Percentiles rank a stretch among this genome's conserved stretches.
Conservation (phyloP, 2,888 invertebrate species). For the Ormyrus pomaceus region DNA sequence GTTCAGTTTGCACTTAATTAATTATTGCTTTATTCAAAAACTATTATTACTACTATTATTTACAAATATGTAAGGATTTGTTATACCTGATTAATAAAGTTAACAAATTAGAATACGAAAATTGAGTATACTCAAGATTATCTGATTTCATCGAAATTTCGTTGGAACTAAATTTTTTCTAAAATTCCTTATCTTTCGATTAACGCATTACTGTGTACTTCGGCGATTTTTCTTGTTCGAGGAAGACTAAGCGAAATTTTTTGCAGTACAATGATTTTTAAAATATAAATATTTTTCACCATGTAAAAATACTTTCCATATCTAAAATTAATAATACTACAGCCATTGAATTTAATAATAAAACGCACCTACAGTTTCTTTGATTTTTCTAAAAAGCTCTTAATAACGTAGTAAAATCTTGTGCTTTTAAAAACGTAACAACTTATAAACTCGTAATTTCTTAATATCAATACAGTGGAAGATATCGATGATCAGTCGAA, state of each 20-base stretch:
- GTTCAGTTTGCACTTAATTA: neutral
- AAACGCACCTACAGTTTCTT: slow-evolving; percentile 38
- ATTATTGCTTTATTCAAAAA: slow-evolving; percentile 53
- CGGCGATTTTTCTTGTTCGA: slow-evolving; percentile 34
- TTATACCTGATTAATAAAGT: slow-evolving; percentile 40
- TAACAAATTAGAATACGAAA: slow-evolving; percentile 39
- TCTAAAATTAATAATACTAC: slow-evolving; percentile 57
- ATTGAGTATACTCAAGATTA: slow-evolving; percentile 40
- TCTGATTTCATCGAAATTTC: slow-evolving; percentile 20
- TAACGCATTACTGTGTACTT: slow-evolving; percentile 26
- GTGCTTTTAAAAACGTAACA: slow-evolving; percentile 50
- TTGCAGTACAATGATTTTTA: slow-evolving; percentile 43
- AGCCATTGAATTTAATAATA: slow-evolving; percentile 33
- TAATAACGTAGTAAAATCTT: slow-evolving; percentile 51
- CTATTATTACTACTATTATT: slow-evolving; percentile 29
- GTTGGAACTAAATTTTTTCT: slow-evolving; percentile 35
- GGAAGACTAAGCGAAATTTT: slow-evolving; percentile 50
- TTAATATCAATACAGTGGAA: slow-evolving; percentile 53
- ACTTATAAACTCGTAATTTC: slow-evolving; percentile 49
- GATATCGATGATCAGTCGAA: slow-evolving; percentile 52
- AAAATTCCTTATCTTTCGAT: slow-evolving; percentile 26
- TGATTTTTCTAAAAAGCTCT: slow-evolving; percentile 37
- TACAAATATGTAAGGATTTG: slow-evolving; percentile 54
- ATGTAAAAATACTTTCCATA: slow-evolving; percentile 58
- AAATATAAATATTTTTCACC: slow-evolving; percentile 54